A percentile compares a stretch with the other conserved stretches of the same genome.
These are phyloP conservation scores for Melanargia galathea DNA, from an alignment of 2,888 invertebrate species.

Conservation along the genomic window DNA sequence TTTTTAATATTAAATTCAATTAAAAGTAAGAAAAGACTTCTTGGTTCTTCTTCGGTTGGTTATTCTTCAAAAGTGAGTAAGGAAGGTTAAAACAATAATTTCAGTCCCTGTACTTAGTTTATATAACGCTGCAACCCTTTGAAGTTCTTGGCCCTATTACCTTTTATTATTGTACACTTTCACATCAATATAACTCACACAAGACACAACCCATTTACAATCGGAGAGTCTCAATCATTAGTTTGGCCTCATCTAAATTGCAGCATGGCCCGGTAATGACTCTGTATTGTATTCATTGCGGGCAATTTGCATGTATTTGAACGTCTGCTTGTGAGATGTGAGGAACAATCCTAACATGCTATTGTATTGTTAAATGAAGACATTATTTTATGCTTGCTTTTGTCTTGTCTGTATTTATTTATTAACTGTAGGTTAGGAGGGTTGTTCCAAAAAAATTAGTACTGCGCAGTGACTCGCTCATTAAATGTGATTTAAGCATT, in stretches of 20 bases:
- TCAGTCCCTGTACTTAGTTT: neutral
- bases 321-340: conserved; percentile 42
- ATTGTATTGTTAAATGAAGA: conserved; percentile 48
- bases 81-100: neutral
- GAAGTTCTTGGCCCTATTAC: too few species aligned
- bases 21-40: too few species aligned
- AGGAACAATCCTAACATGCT: conserved; percentile 41
- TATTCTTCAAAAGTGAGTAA: neutral
- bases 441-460: neutral
- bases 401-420: conserved; percentile 24
- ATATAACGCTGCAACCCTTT: too few species aligned
- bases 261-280: conserved; percentile 52
- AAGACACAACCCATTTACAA: conserved; percentile 25
- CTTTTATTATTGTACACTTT: conserved; percentile 1
- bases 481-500: too few species aligned
- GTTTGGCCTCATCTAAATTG: conserved; percentile 60
- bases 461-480: too few species aligned
- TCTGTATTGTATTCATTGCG: conserved; percentile 57
- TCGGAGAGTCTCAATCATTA: conserved; percentile 44
- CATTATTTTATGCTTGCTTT: conserved; percentile 42
- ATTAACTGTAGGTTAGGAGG: neutral
- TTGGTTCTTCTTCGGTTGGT: too few species aligned
- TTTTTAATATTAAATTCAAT: too few species aligned
- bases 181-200: conserved; percentile 24
- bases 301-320: conserved; percentile 62